A percentile compares a stretch with the other conserved stretches of the same genome.
Conservation (phyloP, 2,797 vertebrate species). For the Smutsia temminckii region DNA sequence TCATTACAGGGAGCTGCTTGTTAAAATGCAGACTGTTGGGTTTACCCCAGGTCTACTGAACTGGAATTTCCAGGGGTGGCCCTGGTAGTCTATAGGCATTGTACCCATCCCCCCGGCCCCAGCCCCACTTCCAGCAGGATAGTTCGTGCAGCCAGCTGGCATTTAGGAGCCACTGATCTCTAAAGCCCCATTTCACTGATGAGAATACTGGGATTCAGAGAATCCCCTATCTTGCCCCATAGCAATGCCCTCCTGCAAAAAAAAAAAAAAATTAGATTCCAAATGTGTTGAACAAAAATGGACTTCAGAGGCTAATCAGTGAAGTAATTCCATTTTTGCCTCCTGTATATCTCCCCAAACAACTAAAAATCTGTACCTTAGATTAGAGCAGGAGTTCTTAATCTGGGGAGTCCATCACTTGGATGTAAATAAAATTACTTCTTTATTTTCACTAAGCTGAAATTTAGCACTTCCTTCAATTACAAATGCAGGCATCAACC, state of each 20-base stretch:
- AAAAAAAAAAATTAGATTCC: neutral
- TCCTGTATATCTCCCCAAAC: neutral
- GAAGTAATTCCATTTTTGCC: neutral
- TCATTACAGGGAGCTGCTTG: neutral
- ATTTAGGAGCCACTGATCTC: neutral
- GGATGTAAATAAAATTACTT: constrained; percentile 49
- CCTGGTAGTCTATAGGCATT: neutral
- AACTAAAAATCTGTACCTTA: constrained; percentile 31
- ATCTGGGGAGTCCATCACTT: neutral
- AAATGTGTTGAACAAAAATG: neutral
- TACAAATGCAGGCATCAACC: neutral
- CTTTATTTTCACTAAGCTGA: constrained; percentile 35
- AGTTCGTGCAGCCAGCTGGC: neutral
- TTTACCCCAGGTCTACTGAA: neutral
- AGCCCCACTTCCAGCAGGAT: neutral
- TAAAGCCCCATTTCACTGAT: neutral
- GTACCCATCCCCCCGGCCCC: neutral
- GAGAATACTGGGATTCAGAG: neutral
- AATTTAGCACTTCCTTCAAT: neutral
- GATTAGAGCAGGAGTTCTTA: neutral
- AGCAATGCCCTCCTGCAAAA: neutral
- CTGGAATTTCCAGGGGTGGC: neutral
- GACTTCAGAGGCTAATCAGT: neutral
- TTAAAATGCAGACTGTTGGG: neutral
- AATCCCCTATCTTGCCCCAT: neutral